Evolutionary conservation across 2,113 vertebrate species (phyloP), one percentile per base, ranked within the genome.

Genomic region (Oreochromis niloticus): DNA sequence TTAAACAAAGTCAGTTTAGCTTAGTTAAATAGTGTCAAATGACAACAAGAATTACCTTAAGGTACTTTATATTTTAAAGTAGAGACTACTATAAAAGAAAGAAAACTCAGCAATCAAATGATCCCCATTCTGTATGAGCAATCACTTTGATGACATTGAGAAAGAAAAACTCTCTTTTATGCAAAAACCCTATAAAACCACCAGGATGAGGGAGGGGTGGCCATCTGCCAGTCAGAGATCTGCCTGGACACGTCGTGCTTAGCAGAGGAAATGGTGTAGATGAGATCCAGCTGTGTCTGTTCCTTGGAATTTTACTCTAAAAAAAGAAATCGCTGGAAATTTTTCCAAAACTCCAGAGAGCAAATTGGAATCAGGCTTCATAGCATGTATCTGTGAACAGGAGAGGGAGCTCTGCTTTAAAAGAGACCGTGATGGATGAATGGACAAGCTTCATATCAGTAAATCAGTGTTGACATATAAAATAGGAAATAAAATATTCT

Each of bases 311-410:
- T 24, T 55, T 55, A 55, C 54, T 55, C 2, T 55, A 55, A 55
- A 55, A 22, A 22, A 22, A 22, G 6, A 55, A 56, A 56, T 24
- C 0, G 6, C 22, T 56, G 6, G 54, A 56, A 56, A 0, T 7
- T 0, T 22, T 22, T 22, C 22, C 54, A 11, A 56, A 56, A 56
- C 22, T 56, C 54, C n/a, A n/a, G n/a, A n/a, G n/a, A n/a, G n/a
- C n/a, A n/a, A n/a, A n/a, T n/a, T n/a, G n/a, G n/a, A n/a, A n/a
- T n/a, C n/a, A n/a, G n/a, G n/a, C n/a, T n/a, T n/a, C n/a, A n/a
- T n/a, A n/a, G n/a, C n/a, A n/a, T n/a, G n/a, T n/a, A n/a, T n/a
- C n/a, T n/a, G n/a, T n/a, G n/a, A n/a, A n/a, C n/a, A n/a, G n/a
- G n/a, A n/a, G n/a, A n/a, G n/a, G n/a, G n/a, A n/a, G n/a, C n/a